A percentile compares a stretch with the other conserved stretches of the same genome.
phyloP scores from a whole-genome alignment of 2,888 invertebrate species.

The Stenotaenia linearis region DNA sequence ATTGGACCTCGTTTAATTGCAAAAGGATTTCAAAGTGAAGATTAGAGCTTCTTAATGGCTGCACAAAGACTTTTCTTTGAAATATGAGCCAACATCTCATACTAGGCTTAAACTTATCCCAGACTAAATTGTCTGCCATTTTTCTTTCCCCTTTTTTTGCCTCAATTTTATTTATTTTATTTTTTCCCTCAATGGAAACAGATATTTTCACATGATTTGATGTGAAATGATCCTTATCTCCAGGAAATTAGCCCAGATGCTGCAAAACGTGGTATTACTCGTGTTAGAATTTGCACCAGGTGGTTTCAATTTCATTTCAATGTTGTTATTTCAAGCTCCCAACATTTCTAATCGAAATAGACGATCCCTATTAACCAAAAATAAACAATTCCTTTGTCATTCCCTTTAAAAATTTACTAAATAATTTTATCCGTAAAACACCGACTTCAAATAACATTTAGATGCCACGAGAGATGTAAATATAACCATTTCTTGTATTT shows the following conservation, averaged over 20 bases:
- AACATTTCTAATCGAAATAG: background rate
- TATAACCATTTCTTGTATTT: background rate
- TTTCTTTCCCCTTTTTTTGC: background rate
- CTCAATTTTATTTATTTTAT: background rate
- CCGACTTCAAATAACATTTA: too few species aligned
- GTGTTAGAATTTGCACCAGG: background rate
- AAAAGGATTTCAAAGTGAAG: background rate
- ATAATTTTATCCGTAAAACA: too few species aligned
- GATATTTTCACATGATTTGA: background rate
- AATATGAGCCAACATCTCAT: background rate
- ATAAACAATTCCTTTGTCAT: background rate
- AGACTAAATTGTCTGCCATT: background rate
- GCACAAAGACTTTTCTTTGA: background rate
- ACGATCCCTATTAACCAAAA: background rate
- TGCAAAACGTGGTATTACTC: background rate
- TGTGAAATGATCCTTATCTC: background rate
- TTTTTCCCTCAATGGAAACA: background rate
- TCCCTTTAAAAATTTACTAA: too few species aligned
- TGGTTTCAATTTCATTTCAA: background rate
- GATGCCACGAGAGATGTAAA: background rate
- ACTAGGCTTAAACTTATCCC: background rate
- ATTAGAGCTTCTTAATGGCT: background rate
- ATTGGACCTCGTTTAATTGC: background rate
- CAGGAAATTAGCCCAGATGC: background rate
- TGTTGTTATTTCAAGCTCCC: background rate